These are phyloP conservation scores for Taxidea taxus DNA, from an alignment of 2,113 vertebrate species.

Conservation along the genomic window DNA sequence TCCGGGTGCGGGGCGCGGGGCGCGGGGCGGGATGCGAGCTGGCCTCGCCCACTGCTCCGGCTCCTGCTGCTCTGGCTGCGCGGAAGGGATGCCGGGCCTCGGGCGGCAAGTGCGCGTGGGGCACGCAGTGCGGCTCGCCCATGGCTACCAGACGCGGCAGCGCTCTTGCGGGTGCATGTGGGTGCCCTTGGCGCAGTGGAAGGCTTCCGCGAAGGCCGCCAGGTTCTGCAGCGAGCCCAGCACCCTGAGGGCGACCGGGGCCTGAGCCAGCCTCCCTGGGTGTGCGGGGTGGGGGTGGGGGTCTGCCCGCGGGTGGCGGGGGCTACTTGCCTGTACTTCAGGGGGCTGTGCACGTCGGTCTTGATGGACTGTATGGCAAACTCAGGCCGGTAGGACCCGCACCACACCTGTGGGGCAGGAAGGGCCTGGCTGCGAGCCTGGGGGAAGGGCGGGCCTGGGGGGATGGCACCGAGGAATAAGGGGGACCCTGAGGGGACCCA, in stretches of 20 bases:
- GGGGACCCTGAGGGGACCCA: neutral
- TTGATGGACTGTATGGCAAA: slow-evolving; percentile 96
- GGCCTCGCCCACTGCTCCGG: neutral
- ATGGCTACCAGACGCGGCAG: slow-evolving; percentile 93
- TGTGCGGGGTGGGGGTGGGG: accelerated
- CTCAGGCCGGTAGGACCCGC: slow-evolving; percentile 95
- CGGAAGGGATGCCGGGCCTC: accelerated
- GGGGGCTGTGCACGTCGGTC: slow-evolving; percentile 95
- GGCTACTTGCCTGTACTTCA: slow-evolving; percentile 93
- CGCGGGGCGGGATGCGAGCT: accelerated
- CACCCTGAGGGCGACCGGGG: slow-evolving; percentile 84
- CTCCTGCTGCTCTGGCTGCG: too few species aligned
- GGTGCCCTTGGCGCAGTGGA: slow-evolving; percentile 89
- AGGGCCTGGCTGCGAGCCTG: neutral
- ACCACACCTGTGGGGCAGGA: slow-evolving; percentile 87
- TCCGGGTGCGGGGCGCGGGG: neutral
- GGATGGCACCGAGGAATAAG: neutral
- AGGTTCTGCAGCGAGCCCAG: slow-evolving; percentile 97
- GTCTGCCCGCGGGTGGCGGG: neutral
- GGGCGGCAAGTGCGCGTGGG: neutral
- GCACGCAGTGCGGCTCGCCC: neutral
- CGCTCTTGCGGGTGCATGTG: slow-evolving; percentile 91
- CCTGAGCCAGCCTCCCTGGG: neutral
- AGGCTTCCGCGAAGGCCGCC: slow-evolving; percentile 92
- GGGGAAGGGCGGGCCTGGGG: neutral